Base-by-base conservation (phyloP, 2,888 invertebrate species). In the Cepaea hortensis region DNA sequence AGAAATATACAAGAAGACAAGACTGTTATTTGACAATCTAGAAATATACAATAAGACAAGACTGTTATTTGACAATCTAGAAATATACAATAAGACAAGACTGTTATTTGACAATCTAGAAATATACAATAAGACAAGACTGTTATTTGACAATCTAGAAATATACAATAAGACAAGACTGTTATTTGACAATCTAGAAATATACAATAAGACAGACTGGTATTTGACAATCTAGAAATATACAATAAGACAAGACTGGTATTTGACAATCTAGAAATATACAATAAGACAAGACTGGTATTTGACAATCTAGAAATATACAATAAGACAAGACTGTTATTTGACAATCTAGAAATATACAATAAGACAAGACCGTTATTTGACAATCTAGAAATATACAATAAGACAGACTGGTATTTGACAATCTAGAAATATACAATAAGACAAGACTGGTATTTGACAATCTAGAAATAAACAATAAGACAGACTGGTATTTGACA, bases 301-400 rank as follows among this genome's bases (percentile, higher is more conserved):
- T 35, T 35, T 35, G 35, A 35, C 35, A 35, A 35, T 35, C n/a
- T 84, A 55, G 55, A 86, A 81, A 84, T 46, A 15, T 13, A 48
- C 18, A 18, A 46, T 35, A 46, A 73, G 46, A 73, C 48, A 81
- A 15, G 20, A 23, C 15, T 13, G 68, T n/a, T 23, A 85, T n/a
- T 62, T 15, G 46, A 65, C 61, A 84, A 18, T 50, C 20, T 68
- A 18, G 13, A 18, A 18, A 18, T 68, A 62, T 62, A 13, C 9
- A 62, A 9, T 15, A 68, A 6, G n/a, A 20, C 18, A 68, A 35
- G 20, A 76, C 76, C 0, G n/a, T 35, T 15, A 11, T 48, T 23
- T 76, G 18, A 76, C 4, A 6, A 50, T 50, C 3, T 48, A 48
- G 23, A 80, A 80, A 80, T 62, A 23, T 62, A 61, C 4, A 80